Percentiles rank a stretch among this genome's conserved stretches.
These are phyloP conservation scores for Amazona guildingii DNA, from an alignment of 2,113 vertebrate species.

Conservation along the genomic window DNA sequence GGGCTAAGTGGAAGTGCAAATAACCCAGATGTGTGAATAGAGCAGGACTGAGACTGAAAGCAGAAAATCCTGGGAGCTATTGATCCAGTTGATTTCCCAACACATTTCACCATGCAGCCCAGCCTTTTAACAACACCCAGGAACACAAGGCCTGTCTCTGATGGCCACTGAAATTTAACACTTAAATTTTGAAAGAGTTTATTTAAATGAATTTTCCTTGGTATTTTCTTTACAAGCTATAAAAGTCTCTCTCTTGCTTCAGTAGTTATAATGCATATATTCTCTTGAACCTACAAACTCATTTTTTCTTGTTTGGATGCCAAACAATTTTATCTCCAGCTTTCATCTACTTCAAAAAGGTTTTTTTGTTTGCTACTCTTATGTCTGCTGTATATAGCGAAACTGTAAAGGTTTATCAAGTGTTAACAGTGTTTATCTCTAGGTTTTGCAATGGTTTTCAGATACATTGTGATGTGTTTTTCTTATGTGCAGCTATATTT, in stretches of 20 bases:
- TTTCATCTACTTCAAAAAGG: constrained; percentile 53
- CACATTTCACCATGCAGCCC: neutral
- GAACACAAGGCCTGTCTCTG: neutral
- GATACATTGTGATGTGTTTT: constrained; percentile 55
- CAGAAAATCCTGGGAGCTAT: neutral
- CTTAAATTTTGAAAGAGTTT: neutral
- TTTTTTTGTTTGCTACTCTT: neutral
- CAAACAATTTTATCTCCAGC: constrained; percentile 45
- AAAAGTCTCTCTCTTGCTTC: constrained; percentile 26
- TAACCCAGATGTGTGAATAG: constrained; percentile 15
- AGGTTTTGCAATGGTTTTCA: constrained; percentile 64
- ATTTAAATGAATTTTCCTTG: constrained; percentile 14
- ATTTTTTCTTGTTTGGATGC: constrained; percentile 16
- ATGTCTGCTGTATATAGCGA: neutral
- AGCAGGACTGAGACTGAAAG: neutral
- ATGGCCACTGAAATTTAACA: neutral
- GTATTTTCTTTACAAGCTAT: neutral
- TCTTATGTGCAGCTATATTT: constrained; percentile 62
- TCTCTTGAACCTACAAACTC: neutral
- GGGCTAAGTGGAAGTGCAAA: neutral
- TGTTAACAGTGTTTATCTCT: constrained; percentile 73
- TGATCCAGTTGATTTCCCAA: neutral
- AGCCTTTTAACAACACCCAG: neutral
- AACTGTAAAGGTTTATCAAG: constrained; percentile 53
- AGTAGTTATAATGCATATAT: neutral